Conservation (phyloP, 35 echinoderm and acorn worm genomes). For the Holothuria glaberrima region DNA sequence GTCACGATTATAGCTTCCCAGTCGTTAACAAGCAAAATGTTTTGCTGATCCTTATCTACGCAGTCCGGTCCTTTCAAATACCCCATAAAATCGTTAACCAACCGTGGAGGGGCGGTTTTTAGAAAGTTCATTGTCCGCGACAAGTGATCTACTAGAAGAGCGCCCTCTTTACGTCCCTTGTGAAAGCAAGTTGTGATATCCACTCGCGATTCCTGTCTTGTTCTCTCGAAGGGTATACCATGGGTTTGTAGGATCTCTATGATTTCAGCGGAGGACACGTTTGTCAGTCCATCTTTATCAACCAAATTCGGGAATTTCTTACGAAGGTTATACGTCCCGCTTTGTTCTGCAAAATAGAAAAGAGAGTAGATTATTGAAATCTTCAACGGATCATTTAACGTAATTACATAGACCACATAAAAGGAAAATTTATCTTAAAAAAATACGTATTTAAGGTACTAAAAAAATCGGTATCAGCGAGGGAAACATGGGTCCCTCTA, state of each 20-base stretch:
- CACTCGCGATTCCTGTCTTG: neutral
- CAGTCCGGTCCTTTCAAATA: slow-evolving; percentile 33
- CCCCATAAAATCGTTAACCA: slow-evolving; percentile 36
- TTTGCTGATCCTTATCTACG: slow-evolving; percentile 29
- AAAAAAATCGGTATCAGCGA: too few relatives aligned
- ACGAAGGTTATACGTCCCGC: slow-evolving; percentile 2
- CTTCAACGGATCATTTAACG: too few relatives aligned
- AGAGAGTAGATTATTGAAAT: too few relatives aligned
- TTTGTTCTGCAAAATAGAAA: neutral
- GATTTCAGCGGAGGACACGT: slow-evolving; percentile 25
- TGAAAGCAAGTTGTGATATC: slow-evolving; percentile 18
- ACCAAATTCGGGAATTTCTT: slow-evolving; percentile 25
- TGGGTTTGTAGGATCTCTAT: slow-evolving; percentile 10
- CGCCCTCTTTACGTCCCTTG: slow-evolving; percentile 34
- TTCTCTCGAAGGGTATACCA: neutral
- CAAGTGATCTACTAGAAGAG: slow-evolving; percentile 31
- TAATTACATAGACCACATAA: too few relatives aligned
- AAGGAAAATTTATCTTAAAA: too few relatives aligned
- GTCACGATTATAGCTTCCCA: slow-evolving; percentile 41
- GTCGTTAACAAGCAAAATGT: slow-evolving; percentile 27
- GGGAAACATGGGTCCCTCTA: too few relatives aligned
- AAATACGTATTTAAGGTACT: too few relatives aligned
- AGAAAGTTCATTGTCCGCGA: slow-evolving; percentile 22
- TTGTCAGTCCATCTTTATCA: neutral
- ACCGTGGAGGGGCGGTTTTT: neutral